phyloP scores from a whole-genome alignment of 1,140 invertebrate species.

The Brachionus calyciflorus region DNA sequence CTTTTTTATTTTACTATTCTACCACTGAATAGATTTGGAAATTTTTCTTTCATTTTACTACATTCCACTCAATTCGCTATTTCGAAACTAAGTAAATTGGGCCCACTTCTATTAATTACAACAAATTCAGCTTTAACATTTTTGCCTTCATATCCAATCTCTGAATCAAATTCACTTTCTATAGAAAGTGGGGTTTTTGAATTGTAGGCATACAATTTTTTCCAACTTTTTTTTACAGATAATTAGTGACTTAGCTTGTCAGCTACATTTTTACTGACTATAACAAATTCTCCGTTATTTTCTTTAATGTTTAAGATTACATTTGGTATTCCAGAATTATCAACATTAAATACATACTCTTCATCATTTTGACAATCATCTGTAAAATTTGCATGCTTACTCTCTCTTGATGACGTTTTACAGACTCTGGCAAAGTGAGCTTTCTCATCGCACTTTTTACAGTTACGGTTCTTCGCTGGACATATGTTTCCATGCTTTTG shows the following conservation, averaged over 20 bases:
- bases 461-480: not conserved
- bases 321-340: no score
- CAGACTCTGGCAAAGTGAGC: not conserved
- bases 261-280: no score
- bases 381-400: not conserved
- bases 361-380: not conserved
- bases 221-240: no score
- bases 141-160: not conserved
- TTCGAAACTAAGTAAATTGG: not conserved
- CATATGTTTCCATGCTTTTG: not conserved
- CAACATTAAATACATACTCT: not conserved
- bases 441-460: not conserved
- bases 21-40: not conserved
- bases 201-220: not conserved
- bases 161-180: not conserved
- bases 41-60: not conserved
- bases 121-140: not conserved
- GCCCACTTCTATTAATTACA: not conserved
- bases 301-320: no score
- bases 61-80: not conserved
- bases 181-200: not conserved
- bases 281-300: no score
- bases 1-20: constrained; percentile 50
- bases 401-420: not conserved
- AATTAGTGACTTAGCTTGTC: no score